Percentiles rank a stretch among this genome's conserved stretches.
These are phyloP conservation scores for Salarias fasciatus DNA, from an alignment of 2,797 vertebrate genomes.

Conservation along the genomic window DNA sequence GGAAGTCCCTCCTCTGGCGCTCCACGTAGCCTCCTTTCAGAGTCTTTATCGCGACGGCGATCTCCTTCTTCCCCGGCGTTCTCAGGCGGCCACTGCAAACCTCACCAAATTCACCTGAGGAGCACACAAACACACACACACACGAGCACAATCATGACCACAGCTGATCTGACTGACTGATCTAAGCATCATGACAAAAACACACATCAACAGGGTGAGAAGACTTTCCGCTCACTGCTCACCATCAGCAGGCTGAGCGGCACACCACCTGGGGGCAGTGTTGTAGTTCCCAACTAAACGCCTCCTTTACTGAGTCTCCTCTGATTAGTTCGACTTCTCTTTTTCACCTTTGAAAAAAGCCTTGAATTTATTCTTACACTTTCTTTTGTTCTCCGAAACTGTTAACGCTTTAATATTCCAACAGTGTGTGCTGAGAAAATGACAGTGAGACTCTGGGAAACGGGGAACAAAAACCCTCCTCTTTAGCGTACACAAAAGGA, in stretches of 20 bases:
- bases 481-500: conserved; percentile 28
- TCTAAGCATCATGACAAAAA: too few species aligned
- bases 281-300: conserved; percentile 63
- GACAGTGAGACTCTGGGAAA: conserved; percentile 40
- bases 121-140: not conserved
- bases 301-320: conserved; percentile 17
- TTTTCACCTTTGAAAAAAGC: conserved; percentile 38
- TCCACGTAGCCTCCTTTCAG: conserved; percentile 93
- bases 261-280: conserved; percentile 77
- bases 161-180: too few species aligned
- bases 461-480: conserved; percentile 19
- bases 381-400: conserved; percentile 64
- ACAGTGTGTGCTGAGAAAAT: conserved; percentile 37
- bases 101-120: conserved; percentile 93
- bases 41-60: conserved; percentile 94
- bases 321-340: conserved; percentile 56
- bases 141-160: too few species aligned
- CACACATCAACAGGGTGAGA: not conserved
- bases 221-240: not conserved
- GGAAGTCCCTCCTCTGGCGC: conserved; percentile 92
- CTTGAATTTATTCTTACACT: conserved; percentile 44
- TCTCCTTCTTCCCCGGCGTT: conserved; percentile 93
- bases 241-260: not conserved
- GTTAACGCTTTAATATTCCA: conserved; percentile 58
- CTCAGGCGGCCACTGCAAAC: conserved; percentile 94